Evolutionary conservation across 2,797 vertebrate genomes (phyloP).

Genomic region (Karalla daura): DNA sequence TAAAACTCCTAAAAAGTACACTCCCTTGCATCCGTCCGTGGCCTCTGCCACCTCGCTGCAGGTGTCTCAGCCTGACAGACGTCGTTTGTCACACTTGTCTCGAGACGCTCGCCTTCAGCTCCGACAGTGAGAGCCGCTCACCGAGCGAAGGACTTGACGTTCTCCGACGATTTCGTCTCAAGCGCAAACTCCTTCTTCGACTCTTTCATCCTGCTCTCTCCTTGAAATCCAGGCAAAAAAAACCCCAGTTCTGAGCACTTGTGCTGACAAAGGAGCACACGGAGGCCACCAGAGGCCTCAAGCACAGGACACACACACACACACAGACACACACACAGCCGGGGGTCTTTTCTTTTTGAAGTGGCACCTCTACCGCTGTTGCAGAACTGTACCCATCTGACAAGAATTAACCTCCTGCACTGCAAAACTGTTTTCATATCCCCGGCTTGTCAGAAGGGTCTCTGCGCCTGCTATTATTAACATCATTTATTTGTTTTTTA

Average conservation of each 20-base stretch:
- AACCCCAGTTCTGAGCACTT: background rate
- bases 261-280: constrained; percentile 22
- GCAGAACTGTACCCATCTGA: constrained; percentile 31
- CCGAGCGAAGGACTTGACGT: constrained; percentile 15
- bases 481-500: constrained; percentile 13
- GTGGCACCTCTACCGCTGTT: constrained; percentile 13
- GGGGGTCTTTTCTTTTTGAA: constrained; percentile 10
- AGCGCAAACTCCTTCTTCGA: background rate
- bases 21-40: background rate
- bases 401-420: constrained; percentile 45
- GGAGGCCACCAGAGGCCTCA: background rate
- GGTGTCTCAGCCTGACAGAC: constrained; percentile 1
- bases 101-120: background rate
- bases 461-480: constrained; percentile 42
- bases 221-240: constrained; percentile 12
- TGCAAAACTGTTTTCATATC: constrained; percentile 26
- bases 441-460: constrained; percentile 20
- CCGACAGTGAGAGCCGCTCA: constrained; percentile 15
- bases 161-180: background rate
- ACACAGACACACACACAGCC: background rate
- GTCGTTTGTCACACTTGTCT: constrained; percentile 31
- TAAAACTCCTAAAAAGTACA: background rate
- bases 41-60: background rate
- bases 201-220: constrained; percentile 8
- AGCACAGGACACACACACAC: background rate